A percentile compares a stretch with the other conserved stretches of the same genome.
These are phyloP conservation scores for Nebria brevicollis DNA, from an alignment of 2,888 invertebrate genomes.

Conservation along the genomic window DNA sequence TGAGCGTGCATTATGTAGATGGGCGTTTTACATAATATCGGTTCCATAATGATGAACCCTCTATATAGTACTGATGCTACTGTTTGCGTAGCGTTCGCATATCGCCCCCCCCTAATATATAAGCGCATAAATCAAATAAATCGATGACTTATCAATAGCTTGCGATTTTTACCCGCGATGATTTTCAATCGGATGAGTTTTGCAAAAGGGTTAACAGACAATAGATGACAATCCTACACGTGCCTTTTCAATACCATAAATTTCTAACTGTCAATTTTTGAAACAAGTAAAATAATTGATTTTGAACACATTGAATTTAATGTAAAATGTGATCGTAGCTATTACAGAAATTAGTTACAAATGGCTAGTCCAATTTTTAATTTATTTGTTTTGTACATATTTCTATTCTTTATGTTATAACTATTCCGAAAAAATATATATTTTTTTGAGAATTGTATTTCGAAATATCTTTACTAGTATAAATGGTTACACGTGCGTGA, in stretches of 20 bases:
- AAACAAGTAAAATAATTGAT: background rate
- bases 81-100: background rate
- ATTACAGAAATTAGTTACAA: background rate
- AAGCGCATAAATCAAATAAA: slow-evolving; percentile 32
- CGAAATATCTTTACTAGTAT: background rate
- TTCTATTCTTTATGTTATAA: no score
- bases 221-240: background rate
- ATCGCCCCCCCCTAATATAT: background rate
- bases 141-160: slow-evolving; percentile 44
- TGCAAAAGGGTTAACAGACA: slow-evolving; percentile 16
- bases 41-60: slow-evolving; percentile 7
- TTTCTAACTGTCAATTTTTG: background rate
- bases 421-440: no score
- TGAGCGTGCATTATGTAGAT: slow-evolving; percentile 35
- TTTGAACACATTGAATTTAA: background rate
- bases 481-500: background rate
- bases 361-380: background rate
- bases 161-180: slow-evolving; percentile 18
- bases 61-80: background rate
- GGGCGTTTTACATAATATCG: slow-evolving; percentile 26
- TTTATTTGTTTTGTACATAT: background rate
- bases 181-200: slow-evolving; percentile 10
- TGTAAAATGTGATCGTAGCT: background rate
- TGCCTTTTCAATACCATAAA: background rate
- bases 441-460: background rate